phyloP scores from a whole-genome alignment of 2,113 vertebrate genomes.

The Gavialis gangeticus region DNA sequence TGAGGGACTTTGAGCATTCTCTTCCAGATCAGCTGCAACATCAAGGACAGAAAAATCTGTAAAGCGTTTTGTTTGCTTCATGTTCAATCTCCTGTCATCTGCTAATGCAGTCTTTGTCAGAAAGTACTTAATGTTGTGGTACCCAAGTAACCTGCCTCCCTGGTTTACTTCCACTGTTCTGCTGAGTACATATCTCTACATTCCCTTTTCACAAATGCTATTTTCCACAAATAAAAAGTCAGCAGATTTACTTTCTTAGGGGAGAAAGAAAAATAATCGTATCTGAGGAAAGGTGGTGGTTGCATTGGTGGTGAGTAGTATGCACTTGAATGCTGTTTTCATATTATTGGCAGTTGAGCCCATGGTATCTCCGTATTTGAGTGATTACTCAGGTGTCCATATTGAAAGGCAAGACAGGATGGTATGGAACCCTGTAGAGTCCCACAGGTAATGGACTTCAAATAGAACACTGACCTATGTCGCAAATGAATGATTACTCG shows the following conservation, averaged over 20 bases:
- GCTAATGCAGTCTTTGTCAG: slow-evolving; percentile 71
- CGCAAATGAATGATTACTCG: background rate
- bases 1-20: slow-evolving; percentile 64
- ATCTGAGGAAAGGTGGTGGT: background rate
- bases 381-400: rapidly evolving
- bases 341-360: background rate
- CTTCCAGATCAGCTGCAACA: slow-evolving; percentile 69
- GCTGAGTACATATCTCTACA: background rate
- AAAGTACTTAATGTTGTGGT: slow-evolving; percentile 65
- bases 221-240: background rate
- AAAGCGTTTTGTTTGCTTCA: slow-evolving; percentile 56
- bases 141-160: slow-evolving; percentile 42
- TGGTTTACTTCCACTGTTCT: background rate
- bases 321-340: background rate
- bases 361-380: background rate
- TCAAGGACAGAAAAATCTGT: slow-evolving; percentile 58
- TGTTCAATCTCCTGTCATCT: slow-evolving; percentile 68
- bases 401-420: background rate
- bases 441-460: rapidly evolving
- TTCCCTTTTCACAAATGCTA: background rate
- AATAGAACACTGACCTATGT: background rate
- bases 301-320: background rate
- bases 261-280: background rate
- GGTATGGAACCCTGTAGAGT: background rate
- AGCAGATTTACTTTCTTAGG: background rate